These are phyloP conservation scores for Rhorus exstirpatorius DNA, from an alignment of 2,888 invertebrate genomes.

Conservation along the genomic window DNA sequence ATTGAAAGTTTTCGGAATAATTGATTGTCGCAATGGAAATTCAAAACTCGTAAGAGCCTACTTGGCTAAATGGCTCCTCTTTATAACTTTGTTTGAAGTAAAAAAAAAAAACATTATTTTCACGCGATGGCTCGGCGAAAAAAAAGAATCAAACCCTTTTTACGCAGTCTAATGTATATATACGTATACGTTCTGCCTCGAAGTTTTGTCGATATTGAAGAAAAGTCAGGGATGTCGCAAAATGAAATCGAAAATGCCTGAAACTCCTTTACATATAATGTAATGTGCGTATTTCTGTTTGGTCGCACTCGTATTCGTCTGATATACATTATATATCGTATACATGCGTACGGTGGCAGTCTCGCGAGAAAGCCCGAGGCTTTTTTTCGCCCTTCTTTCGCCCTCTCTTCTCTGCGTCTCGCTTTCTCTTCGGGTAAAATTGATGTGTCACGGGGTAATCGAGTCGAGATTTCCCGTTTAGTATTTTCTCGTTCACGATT, in stretches of 20 bases:
- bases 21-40: too few species aligned
- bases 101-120: too few species aligned
- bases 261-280: slow-evolving; percentile 18
- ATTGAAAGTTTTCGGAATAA: too few species aligned
- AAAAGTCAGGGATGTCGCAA: not conserved
- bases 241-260: slow-evolving; percentile 12
- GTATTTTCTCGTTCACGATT: slow-evolving; percentile 47
- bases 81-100: too few species aligned
- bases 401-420: not conserved
- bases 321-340: slow-evolving; percentile 3
- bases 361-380: slow-evolving; percentile 20
- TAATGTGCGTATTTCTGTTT: slow-evolving; percentile 42
- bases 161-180: not conserved
- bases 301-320: slow-evolving; percentile 1
- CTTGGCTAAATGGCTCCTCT: too few species aligned
- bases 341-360: slow-evolving; percentile 25
- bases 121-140: too few species aligned
- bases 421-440: slow-evolving; percentile 42
- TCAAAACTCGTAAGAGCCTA: too few species aligned
- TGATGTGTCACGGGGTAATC: slow-evolving; percentile 63
- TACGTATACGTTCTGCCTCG: not conserved
- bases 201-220: slow-evolving; percentile 2
- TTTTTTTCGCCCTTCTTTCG: slow-evolving; percentile 4
- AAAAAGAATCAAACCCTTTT: slow-evolving; percentile 4
- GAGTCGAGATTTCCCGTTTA: slow-evolving; percentile 56